These are phyloP conservation scores for Apteryx mantelli DNA, from an alignment of 2,113 vertebrate species.

Conservation along the genomic window DNA sequence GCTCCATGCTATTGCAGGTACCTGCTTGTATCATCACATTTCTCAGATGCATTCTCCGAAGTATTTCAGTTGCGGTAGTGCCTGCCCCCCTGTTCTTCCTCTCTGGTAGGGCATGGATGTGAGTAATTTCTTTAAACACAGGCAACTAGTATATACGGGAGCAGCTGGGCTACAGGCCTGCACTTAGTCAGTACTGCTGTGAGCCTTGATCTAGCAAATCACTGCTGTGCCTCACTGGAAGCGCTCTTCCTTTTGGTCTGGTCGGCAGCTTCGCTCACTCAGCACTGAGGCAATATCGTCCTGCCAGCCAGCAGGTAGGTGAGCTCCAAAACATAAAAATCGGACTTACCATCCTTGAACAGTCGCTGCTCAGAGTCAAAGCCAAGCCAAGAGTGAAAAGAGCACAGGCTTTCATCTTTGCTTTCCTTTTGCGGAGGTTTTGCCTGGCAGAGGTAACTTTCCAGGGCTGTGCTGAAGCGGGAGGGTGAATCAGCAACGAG, in stretches of 20 bases:
- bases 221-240: background rate
- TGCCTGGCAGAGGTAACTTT: slow-evolving; percentile 1
- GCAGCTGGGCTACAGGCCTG: background rate
- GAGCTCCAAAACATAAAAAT: background rate
- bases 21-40: background rate
- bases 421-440: background rate
- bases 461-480: background rate
- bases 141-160: rapidly evolving
- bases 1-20: background rate
- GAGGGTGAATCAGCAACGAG: background rate
- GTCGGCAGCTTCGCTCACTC: background rate
- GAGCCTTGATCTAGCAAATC: background rate
- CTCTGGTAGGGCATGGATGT: background rate
- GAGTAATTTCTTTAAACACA: background rate
- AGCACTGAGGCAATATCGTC: background rate
- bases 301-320: background rate
- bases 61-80: background rate
- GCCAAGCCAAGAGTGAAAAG: slow-evolving; percentile 38
- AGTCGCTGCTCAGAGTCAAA: slow-evolving; percentile 45
- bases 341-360: slow-evolving; percentile 56
- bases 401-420: slow-evolving; percentile 53
- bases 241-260: background rate
- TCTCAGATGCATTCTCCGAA: background rate
- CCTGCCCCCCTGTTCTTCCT: background rate
- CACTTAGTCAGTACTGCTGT: background rate